Evolutionary conservation across 2,797 vertebrate species (phyloP).

Genomic region (Apodemus agrarius): DNA sequence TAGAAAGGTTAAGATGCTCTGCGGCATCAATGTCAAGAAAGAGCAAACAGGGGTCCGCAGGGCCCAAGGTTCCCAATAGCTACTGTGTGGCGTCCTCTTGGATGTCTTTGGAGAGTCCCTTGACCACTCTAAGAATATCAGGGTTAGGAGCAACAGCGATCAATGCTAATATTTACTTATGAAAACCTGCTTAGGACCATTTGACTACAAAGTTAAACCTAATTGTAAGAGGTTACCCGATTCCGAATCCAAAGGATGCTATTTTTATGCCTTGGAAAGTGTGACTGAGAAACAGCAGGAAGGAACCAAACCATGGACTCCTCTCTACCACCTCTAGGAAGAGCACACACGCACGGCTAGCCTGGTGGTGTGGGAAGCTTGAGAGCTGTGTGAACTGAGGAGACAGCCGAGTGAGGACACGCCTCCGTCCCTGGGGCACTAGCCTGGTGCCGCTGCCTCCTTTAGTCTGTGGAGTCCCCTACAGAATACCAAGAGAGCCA

Average conservation of each 20-base stretch:
- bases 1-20: neutral
- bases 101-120: neutral
- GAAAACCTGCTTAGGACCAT: neutral
- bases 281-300: neutral
- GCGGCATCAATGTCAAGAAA: neutral
- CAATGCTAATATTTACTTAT: neutral
- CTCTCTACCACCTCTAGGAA: neutral
- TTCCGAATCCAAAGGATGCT: constrained; percentile 1
- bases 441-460: neutral
- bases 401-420: neutral
- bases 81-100: neutral
- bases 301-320: neutral
- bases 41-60: neutral
- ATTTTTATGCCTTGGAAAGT: neutral
- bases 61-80: neutral
- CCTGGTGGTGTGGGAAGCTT: rapidly evolving
- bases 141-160: neutral
- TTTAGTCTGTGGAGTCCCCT: neutral
- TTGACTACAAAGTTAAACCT: neutral
- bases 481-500: neutral
- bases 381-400: neutral
- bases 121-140: neutral
- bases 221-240: neutral
- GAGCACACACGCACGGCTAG: neutral
- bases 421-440: rapidly evolving